phyloP scores from a whole-genome alignment of 2,888 invertebrate species.

The Apodemia duryi region DNA sequence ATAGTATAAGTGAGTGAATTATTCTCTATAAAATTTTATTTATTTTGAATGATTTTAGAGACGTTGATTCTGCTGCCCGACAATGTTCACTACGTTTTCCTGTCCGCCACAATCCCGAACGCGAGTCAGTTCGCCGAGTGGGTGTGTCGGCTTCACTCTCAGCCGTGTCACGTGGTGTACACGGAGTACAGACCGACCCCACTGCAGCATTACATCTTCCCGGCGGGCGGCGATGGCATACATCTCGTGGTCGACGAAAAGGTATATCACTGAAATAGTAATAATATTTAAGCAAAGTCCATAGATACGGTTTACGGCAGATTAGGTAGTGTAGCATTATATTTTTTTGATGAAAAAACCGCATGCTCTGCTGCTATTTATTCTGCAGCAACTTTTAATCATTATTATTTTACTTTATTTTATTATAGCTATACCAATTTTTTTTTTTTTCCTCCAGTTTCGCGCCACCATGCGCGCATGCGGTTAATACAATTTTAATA shows the following conservation, averaged over 20 bases:
- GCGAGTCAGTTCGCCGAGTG: conserved; percentile 97
- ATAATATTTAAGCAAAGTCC: too few relatives aligned
- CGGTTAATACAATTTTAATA: too few relatives aligned
- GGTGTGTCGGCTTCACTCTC: conserved; percentile 96
- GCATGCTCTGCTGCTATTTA: too few relatives aligned
- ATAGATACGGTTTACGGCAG: neutral
- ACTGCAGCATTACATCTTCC: conserved; percentile 98
- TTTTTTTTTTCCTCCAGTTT: too few relatives aligned
- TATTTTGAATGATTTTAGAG: conserved; percentile 72
- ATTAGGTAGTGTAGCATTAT: neutral
- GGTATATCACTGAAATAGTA: conserved; percentile 48
- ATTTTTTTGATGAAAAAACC: too few relatives aligned
- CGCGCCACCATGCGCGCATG: too few relatives aligned
- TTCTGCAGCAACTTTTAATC: too few relatives aligned
- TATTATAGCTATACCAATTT: too few relatives aligned
- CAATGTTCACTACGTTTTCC: conserved; percentile 98
- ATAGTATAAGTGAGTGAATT: too few relatives aligned
- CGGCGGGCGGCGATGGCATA: conserved; percentile 96
- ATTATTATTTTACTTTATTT: too few relatives aligned
- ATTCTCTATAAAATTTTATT: neutral
- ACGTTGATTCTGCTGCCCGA: conserved; percentile 97
- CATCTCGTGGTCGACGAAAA: conserved; percentile 97
- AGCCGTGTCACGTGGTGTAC: conserved; percentile 99
- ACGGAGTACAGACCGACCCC: conserved; percentile 99
- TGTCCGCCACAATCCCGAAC: conserved; percentile 99